A percentile compares a stretch with the other conserved stretches of the same genome.
phyloP scores from a whole-genome alignment of 2,797 vertebrate genomes.

The Hapalemur alaotrensis region DNA sequence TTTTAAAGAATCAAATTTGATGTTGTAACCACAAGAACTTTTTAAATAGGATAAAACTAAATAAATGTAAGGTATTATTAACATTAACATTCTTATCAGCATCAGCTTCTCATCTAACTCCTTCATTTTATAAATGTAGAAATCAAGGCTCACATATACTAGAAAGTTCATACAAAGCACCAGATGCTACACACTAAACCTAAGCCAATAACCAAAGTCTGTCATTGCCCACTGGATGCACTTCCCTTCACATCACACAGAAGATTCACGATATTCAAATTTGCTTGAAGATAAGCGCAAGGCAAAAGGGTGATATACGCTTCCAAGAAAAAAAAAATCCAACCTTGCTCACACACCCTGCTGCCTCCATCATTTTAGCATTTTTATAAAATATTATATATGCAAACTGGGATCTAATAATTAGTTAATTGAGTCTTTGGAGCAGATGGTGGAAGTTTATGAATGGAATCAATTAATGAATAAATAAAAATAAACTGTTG shows the following conservation, averaged over 20 bases:
- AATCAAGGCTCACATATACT: conserved; percentile 21
- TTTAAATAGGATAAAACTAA: neutral
- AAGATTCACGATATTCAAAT: conserved; percentile 11
- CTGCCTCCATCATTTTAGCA: neutral
- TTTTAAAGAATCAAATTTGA: conserved; percentile 2
- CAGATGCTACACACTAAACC: neutral
- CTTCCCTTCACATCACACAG: neutral
- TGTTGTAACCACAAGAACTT: neutral
- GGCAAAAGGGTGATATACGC: neutral
- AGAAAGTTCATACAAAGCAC: neutral
- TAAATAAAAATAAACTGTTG: conserved; percentile 77
- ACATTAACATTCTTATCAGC: neutral
- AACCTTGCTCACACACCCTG: neutral
- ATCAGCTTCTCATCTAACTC: neutral
- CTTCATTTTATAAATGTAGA: neutral
- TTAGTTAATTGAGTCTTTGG: conserved; percentile 73
- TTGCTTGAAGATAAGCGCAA: neutral
- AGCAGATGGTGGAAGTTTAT: conserved; percentile 76
- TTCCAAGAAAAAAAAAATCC: neutral
- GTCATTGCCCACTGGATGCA: neutral
- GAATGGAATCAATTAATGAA: conserved; percentile 77
- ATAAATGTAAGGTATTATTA: neutral
- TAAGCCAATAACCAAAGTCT: conserved; percentile 2
- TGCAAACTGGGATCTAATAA: conserved; percentile 56
- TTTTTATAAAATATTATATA: conserved; percentile 51